phyloP scores from a whole-genome alignment of 2,797 vertebrate genomes.

The Sternarchorhynchus goeldii region DNA sequence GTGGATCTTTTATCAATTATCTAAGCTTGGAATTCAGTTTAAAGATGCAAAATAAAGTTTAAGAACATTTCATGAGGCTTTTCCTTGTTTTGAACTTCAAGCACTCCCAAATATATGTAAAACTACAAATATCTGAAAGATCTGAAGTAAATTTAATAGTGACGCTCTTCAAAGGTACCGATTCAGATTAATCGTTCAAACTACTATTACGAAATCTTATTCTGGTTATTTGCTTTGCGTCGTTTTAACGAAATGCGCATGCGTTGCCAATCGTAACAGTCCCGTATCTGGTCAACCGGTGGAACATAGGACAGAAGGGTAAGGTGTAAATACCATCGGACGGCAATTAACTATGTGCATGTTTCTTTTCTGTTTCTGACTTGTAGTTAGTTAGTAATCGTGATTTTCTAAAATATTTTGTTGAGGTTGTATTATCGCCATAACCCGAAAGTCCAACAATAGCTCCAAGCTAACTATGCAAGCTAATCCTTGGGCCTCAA shows the following conservation, averaged over 20 bases:
- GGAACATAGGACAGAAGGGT: conserved; percentile 53
- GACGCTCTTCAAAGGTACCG: too few relatives aligned
- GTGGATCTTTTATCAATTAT: background rate
- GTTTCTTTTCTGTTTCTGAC: background rate
- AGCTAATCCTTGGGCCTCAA: background rate
- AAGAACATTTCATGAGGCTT: background rate
- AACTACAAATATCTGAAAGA: too few relatives aligned
- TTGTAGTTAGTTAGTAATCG: background rate
- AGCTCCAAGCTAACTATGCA: background rate
- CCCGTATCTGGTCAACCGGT: conserved; percentile 54
- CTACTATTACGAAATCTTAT: background rate
- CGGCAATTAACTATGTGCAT: background rate
- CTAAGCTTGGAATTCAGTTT: too few relatives aligned
- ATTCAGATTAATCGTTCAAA: too few relatives aligned
- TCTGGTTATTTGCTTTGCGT: background rate
- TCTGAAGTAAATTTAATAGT: too few relatives aligned
- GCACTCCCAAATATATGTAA: too few relatives aligned
- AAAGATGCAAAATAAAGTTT: background rate
- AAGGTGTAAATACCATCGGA: background rate
- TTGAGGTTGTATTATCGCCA: background rate
- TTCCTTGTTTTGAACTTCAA: too few relatives aligned
- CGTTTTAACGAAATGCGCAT: conserved; percentile 56
- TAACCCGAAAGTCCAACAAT: background rate
- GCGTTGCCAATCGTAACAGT: conserved; percentile 49
- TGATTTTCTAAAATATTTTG: background rate